Conservation (phyloP, 2,113 vertebrate genomes). For the Lonchura striata region DNA sequence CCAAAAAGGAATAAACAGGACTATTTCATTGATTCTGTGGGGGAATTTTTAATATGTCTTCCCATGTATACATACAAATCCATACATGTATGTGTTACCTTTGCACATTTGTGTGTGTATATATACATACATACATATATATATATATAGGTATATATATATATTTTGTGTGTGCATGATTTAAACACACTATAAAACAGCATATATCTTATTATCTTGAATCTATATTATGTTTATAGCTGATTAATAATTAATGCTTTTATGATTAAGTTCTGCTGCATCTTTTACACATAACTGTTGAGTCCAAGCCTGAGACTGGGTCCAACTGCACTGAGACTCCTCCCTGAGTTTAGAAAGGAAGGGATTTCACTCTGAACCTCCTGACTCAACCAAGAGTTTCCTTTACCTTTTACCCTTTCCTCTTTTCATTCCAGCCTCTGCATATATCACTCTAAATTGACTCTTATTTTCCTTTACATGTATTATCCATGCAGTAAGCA, state of each 20-base stretch:
- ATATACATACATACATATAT: no score
- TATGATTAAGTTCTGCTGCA: neutral
- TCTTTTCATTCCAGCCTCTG: neutral
- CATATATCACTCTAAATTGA: neutral
- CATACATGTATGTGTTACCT: neutral
- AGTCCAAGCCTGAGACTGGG: neutral
- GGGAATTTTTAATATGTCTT: neutral
- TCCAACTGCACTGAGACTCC: neutral
- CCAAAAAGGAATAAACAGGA: neutral
- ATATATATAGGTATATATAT: neutral
- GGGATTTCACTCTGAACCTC: neutral
- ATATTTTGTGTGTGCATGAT: neutral
- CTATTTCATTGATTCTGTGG: no score
- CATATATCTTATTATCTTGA: neutral
- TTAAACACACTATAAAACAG: neutral
- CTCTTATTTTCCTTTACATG: neutral
- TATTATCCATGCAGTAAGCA: neutral
- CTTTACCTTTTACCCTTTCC: neutral
- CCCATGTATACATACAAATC: neutral
- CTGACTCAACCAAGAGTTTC: neutral
- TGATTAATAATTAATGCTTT: neutral
- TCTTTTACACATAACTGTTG: neutral
- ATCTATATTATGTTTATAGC: neutral
- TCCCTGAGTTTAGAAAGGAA: neutral
- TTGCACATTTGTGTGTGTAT: neutral